Evolutionary conservation across 2,888 invertebrate species (phyloP), one percentile per base, ranked within the genome.

Genomic region (Galeruca laticollis): DNA sequence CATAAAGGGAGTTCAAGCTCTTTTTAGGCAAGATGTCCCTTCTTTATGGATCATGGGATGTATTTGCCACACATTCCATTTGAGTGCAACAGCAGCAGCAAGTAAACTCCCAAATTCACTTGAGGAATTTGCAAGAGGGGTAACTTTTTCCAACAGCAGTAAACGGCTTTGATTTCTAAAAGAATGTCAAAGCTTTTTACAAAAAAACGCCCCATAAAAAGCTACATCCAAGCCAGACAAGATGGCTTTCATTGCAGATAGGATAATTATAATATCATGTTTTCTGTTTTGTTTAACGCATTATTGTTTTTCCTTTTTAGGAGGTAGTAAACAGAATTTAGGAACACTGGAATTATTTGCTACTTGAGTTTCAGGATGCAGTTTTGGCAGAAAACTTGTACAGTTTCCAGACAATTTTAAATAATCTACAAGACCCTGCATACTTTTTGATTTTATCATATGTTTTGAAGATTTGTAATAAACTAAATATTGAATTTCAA

Each of bases 51-150:
- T 67, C 2, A 18, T 69, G 9, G 72, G 72, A 37, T 72, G 72
- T 49, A 57, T 68, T 2, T 72, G 72, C 26, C 72, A 72, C 60
- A 60, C 64, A 5, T 63, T 72, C n/a, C 72, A 72, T 43, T 20
- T 72, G 10, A 70, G 72, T 21, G 49, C 69, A 21, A 69, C 72
- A 9, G 64, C 66, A 18, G 72, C 72, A 3, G 52, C 60, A 33
- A 59, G 60, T n/a, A 63, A 69, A 33, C 31, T 72, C 4, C 72
- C 72, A 1, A 60, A 56, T 18, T 49, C 47, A 21, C 20, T 73
- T 11, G 72, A 73, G 52, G 68, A 73, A 20, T 73, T 70, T 56
- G 31, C 59, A 2, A 65, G 73, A 35, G 13, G n/a, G n/a, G 13
- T 70, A 11, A 54, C 59, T 33, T 70, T 73, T 59, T 26, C 60